These are phyloP conservation scores for Eptesicus fuscus DNA, from an alignment of 2,113 vertebrate genomes.

Conservation along the genomic window DNA sequence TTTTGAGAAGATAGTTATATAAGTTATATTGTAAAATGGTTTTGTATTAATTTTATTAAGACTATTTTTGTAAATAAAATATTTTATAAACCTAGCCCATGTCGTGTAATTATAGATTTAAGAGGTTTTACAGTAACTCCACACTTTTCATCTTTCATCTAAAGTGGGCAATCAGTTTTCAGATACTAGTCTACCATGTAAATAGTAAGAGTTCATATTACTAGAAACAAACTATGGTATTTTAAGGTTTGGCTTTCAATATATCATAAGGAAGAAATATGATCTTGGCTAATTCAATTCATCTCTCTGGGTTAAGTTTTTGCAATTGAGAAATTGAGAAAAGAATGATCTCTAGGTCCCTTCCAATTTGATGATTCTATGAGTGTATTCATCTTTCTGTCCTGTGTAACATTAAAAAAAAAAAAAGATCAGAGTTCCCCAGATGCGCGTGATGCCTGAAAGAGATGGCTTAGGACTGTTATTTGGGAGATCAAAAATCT, in stretches of 20 bases:
- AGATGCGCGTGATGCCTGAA: neutral
- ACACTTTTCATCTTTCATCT: neutral
- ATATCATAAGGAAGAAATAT: neutral
- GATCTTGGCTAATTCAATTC: neutral
- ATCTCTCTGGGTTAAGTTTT: slow-evolving; percentile 11
- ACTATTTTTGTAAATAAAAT: slow-evolving; percentile 89
- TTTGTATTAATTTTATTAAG: slow-evolving; percentile 84
- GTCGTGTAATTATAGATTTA: neutral
- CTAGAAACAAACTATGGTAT: neutral
- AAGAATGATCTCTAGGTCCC: neutral
- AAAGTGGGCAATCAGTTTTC: neutral
- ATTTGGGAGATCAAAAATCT: neutral
- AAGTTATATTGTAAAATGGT: slow-evolving; percentile 84
- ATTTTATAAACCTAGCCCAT: slow-evolving; percentile 72
- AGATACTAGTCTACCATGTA: neutral
- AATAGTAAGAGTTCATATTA: neutral
- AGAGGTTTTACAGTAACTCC: neutral
- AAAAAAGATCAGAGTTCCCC: neutral
- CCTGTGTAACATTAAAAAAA: neutral
- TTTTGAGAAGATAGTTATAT: slow-evolving; percentile 76
- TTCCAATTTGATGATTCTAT: neutral
- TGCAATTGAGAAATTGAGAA: neutral
- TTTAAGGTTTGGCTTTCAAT: neutral
- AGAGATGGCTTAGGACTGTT: neutral
- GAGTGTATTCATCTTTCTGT: neutral